These are phyloP conservation scores for Sphenodon punctatus DNA, from an alignment of 2,797 vertebrate species.

Conservation along the genomic window DNA sequence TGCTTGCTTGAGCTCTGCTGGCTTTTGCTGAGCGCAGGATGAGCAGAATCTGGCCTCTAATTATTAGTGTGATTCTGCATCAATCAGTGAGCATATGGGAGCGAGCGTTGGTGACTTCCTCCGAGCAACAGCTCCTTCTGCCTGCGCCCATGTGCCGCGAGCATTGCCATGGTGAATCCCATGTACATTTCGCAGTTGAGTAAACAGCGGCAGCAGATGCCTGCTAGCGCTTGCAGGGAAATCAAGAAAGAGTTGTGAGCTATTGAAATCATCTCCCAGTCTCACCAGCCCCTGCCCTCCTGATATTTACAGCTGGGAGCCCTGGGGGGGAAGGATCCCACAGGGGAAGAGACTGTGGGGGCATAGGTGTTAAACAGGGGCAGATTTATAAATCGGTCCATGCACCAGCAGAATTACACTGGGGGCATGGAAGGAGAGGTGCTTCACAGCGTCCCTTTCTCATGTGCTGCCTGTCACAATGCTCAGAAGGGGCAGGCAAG, in stretches of 20 bases:
- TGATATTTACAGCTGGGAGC: too few species aligned
- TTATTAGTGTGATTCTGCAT: neutral
- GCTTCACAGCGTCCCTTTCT: too few species aligned
- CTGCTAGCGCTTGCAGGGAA: neutral
- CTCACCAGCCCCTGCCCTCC: too few species aligned
- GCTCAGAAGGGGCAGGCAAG: too few species aligned
- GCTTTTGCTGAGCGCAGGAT: neutral
- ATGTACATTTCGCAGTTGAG: neutral
- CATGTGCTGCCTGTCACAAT: too few species aligned
- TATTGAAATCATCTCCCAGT: too few species aligned
- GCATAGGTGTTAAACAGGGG: rapidly evolving
- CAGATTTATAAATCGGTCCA: neutral
- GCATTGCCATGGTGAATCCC: neutral
- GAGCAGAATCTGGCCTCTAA: neutral
- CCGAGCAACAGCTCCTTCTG: neutral
- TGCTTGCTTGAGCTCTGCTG: neutral
- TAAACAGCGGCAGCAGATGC: neutral
- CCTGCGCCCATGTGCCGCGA: neutral
- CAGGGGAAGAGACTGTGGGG: too few species aligned
- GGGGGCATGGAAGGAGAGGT: too few species aligned
- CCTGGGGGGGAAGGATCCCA: neutral
- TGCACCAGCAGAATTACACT: too few species aligned
- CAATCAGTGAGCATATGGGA: neutral
- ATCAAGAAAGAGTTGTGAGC: neutral
- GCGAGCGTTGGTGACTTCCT: neutral